Conservation (phyloP, 2,888 invertebrate genomes). For the Laothoe populi region DNA sequence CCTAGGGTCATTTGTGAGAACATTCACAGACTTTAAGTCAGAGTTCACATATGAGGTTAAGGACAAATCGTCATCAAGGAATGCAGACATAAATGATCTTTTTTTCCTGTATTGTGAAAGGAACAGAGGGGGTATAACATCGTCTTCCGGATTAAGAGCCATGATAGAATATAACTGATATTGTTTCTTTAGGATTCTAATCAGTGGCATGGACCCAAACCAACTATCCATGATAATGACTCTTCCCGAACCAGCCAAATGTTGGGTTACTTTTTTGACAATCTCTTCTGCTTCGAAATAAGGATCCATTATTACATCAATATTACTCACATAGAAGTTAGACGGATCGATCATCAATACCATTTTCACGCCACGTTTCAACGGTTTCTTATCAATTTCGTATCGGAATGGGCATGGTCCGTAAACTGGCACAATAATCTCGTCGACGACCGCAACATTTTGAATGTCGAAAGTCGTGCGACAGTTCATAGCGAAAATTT, state of each 20-base stretch:
- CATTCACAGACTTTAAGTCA: conserved; percentile 61
- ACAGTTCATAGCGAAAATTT: conserved; percentile 77
- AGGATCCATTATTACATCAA: conserved; percentile 73
- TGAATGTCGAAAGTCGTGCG: conserved; percentile 64
- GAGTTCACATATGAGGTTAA: conserved; percentile 66
- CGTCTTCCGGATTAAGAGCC: conserved; percentile 61
- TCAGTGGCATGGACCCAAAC: conserved; percentile 63
- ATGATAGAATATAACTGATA: conserved; percentile 63
- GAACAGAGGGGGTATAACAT: conserved; percentile 70
- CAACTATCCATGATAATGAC: conserved; percentile 72
- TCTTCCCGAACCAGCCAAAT: conserved; percentile 64
- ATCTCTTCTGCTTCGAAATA: conserved; percentile 64
- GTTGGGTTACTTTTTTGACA: conserved; percentile 65
- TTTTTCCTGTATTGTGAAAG: conserved; percentile 60
- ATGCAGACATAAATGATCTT: conserved; percentile 63
- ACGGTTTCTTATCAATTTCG: conserved; percentile 65
- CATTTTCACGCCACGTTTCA: conserved; percentile 71
- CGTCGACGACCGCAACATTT: conserved; percentile 69
- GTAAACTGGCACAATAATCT: conserved; percentile 70
- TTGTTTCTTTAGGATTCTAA: conserved; percentile 57
- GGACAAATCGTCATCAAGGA: conserved; percentile 60
- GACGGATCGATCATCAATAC: conserved; percentile 68
- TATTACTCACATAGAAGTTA: conserved; percentile 72
- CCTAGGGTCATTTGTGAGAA: conserved; percentile 68
- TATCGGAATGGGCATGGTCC: conserved; percentile 78